A percentile compares a stretch with the other conserved stretches of the same genome.
Conservation (phyloP, 2,113 vertebrate species). For the Pyrgilauda ruficollis region DNA sequence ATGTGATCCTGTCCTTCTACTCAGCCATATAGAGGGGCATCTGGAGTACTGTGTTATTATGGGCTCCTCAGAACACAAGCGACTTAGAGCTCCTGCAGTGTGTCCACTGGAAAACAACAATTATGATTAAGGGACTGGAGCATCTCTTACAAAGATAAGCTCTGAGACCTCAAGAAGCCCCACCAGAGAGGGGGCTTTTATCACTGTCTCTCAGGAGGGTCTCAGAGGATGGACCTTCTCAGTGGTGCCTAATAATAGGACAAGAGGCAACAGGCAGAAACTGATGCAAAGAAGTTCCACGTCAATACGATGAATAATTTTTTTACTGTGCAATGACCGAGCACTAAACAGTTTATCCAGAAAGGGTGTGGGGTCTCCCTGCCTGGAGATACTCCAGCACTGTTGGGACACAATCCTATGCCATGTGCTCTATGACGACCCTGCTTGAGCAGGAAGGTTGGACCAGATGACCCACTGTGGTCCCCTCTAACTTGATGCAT, state of each 20-base stretch:
- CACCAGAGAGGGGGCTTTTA: neutral
- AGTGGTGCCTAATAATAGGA: neutral
- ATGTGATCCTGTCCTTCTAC: neutral
- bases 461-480: neutral
- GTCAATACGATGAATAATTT: neutral
- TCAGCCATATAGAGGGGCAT: neutral
- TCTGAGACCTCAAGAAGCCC: neutral
- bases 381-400: neutral
- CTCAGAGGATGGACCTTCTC: neutral
- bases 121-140: neutral
- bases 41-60: neutral
- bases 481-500: neutral
- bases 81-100: neutral
- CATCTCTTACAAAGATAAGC: neutral
- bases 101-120: neutral
- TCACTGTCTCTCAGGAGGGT: neutral
- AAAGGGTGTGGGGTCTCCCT: neutral
- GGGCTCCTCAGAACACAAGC: neutral
- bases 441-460: neutral
- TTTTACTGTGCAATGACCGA: neutral
- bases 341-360: no score
- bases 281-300: neutral
- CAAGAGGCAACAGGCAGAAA: neutral
- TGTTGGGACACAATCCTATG: neutral
- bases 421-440: neutral